Base-by-base conservation (phyloP, 1,140 invertebrate species). In the Drosophila teissieri region DNA sequence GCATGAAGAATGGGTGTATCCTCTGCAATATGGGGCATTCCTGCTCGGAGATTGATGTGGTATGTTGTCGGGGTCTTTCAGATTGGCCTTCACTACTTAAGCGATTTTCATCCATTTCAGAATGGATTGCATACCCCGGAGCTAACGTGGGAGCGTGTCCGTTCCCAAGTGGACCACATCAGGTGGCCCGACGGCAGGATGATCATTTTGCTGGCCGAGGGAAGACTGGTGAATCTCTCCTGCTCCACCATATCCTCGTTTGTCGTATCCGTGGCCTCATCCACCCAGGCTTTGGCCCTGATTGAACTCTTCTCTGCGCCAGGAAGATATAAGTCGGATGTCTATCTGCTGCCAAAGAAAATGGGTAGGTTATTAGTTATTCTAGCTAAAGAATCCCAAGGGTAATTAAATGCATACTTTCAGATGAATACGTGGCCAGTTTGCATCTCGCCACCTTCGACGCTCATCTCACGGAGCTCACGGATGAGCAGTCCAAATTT, bases 11-110 rank as follows among this genome's bases (percentile, higher is more conserved):
- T 91, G 98, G 98, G 31, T 98, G 97, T 91, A 97, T 99, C 58
- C 95, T 99, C 0, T 99, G 98, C 93, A 99, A 99, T 93, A 99
- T 99, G 97, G 98, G 98, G 0, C 98, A 99, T 93, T 98, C 97
- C 46, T 98, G 98, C 93, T 99, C 97, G 7, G 98, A 99, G 95
- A 98, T 99, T 69, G 98, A 99, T 94, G 97, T 99, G 78, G 96
- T 97, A 94, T 93, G 95, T 3, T 19, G 0, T 34, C 2, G 8
- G 27, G 5, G 6, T 15, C 3, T 0, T 2, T 2, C 6, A 10
- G 0, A 4, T 7, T 17, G 0, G 1, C 0, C 1, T 17, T 11
- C 10, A 24, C 10, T 19, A 10, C 17, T 36, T 3, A 39, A 4
- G 39, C 7, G 19, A 37, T 22, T 44, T 2, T n/a, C 2, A 37